phyloP scores from a whole-genome alignment of 2,888 invertebrate species.

The Drosophila colorata region DNA sequence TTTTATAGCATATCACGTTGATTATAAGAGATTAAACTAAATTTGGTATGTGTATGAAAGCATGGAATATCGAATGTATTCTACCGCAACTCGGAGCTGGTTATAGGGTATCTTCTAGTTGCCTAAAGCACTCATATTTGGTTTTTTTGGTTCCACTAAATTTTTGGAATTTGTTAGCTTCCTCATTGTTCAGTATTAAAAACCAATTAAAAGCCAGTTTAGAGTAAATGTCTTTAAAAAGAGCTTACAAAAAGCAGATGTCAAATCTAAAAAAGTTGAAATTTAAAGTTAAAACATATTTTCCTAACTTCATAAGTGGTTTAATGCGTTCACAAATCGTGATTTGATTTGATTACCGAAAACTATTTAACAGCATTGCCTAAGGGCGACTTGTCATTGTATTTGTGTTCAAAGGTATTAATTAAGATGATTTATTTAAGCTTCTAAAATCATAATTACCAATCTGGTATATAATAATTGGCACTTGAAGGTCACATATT shows the following conservation, averaged over 20 bases:
- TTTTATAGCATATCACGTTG: too few relatives aligned
- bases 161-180: background rate
- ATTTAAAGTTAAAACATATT: background rate
- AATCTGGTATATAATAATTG: background rate
- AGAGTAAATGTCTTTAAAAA: background rate
- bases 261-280: background rate
- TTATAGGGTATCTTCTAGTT: too few relatives aligned
- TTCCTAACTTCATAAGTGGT: background rate
- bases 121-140: background rate
- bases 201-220: too few relatives aligned
- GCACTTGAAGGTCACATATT: conserved; percentile 15
- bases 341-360: background rate
- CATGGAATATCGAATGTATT: too few relatives aligned
- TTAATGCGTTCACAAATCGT: background rate
- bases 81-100: too few relatives aligned
- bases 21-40: too few relatives aligned
- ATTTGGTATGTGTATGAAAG: too few relatives aligned
- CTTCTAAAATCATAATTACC: conserved; percentile 8
- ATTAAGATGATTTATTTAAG: conserved; percentile 1
- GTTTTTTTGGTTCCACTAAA: background rate
- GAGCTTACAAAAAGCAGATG: background rate
- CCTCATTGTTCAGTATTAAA: background rate
- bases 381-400: background rate
- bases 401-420: background rate
- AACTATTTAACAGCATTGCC: background rate